Evolutionary conservation across 2,888 invertebrate species (phyloP), one percentile per base, ranked within the genome.

Genomic region (Drosophila gaucha): DNA sequence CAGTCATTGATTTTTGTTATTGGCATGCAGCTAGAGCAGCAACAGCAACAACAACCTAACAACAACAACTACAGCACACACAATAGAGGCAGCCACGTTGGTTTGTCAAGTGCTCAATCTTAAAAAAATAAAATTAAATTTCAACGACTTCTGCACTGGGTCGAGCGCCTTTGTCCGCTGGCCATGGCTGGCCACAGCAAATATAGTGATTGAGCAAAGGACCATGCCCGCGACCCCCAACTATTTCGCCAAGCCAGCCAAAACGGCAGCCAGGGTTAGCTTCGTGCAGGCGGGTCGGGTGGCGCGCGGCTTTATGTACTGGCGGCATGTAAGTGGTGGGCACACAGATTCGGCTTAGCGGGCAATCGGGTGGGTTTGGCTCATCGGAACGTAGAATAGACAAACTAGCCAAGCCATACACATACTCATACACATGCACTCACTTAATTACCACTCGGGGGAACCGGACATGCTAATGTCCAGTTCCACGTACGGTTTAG

Each of bases 271-370:
- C 57, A 68, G 71, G 60, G 75, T 75, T 43, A 71, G 79, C 66
- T 80, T 72, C 47, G 80, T 66, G 43, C 83, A 86, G 43, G 86
- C 80, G 67, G 80, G 87, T 60, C 78, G 82, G 36, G 86, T 88
- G 65, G 80, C 88, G 10, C 72, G 88, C 22, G 88, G 84, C 31
- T 84, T 80, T 57, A 88, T 84, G 84, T 83, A 86, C 64, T 84
- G 84, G 84, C 86, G 86, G 62, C 84, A 88, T 58, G 84, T 84
- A 86, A 88, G 84, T 88, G 72, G 84, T 88, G 72, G 65, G 41
- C 72, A 66, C 68, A 66, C 62, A 58, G 86, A 80, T 76, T 79
- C 66, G 41, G 43, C 38, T 52, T 26, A 24, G 2, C 8, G 47
- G 47, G 24, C 28, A 14, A 30, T 26, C 12, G 51, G 16, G 46